Conservation (phyloP, 2,113 vertebrate genomes). For the Chloropsis cyanopogon region DNA sequence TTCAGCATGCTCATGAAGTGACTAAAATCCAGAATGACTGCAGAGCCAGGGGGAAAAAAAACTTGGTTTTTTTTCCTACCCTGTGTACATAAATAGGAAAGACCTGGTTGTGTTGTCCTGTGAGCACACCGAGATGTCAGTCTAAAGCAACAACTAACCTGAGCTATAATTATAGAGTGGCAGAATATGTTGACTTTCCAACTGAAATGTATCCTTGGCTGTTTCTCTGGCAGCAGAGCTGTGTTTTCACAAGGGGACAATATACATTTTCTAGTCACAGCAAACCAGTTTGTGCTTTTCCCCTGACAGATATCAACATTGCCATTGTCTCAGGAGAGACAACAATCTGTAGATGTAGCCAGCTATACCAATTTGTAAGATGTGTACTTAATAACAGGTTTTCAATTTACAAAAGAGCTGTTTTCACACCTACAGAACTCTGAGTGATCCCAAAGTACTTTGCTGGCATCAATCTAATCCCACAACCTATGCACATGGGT, state of each 20-base stretch:
- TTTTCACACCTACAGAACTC: conserved; percentile 21
- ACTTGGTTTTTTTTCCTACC: background rate
- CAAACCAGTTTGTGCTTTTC: background rate
- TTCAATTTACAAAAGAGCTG: background rate
- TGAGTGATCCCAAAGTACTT: conserved; percentile 1
- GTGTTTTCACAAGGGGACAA: conserved; percentile 12
- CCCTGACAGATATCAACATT: background rate
- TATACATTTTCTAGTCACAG: background rate
- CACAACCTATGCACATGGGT: background rate
- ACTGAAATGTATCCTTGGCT: background rate
- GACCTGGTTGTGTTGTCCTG: background rate
- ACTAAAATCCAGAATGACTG: background rate
- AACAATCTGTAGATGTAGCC: background rate
- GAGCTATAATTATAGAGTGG: background rate
- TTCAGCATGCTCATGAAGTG: background rate
- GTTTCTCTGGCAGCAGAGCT: background rate
- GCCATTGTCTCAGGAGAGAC: background rate
- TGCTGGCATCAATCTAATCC: background rate
- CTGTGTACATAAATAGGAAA: background rate
- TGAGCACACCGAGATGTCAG: background rate
- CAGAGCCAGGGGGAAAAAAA: background rate
- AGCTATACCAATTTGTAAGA: background rate
- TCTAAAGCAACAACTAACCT: background rate
- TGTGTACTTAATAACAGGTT: conserved; percentile 1
- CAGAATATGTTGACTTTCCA: conserved; percentile 7